Evolutionary conservation across 1,140 invertebrate genomes (phyloP), one percentile per base, ranked within the genome.

Genomic region (Drosophila fuyamai): DNA sequence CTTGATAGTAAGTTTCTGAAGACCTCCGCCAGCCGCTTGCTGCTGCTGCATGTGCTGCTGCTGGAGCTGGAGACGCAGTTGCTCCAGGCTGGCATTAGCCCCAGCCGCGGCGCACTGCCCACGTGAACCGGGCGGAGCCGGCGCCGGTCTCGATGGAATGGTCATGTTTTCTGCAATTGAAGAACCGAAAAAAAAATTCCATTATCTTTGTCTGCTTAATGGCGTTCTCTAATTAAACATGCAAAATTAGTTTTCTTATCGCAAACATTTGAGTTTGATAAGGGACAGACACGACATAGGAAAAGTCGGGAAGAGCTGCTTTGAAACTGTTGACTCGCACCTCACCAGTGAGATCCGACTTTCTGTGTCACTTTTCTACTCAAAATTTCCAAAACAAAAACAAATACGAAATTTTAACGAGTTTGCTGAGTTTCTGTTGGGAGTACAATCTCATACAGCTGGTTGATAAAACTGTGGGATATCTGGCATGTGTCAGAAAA

Each of bases 111-210:
- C 90, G 55, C 59, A 81, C 47, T 90, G 85, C 14, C 72, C 80
- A 36, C 79, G 71, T 23, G 88, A 79, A 6, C 70, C 74, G 13
- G 92, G 92, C 29, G 92, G 92, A 4, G 92, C 91, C 2, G 92
- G 92, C 23, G 92, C 92, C 53, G 92, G 92, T 55, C 92, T 63
- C 35, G 92, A 89, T 48, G 92, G 92, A 58, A 93, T 88, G 46
- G 92, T 93, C 81, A 93, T 92, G 12, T 35, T 75, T 36, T 47
- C 80, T 88, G 66, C 44, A 63, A 70, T 14, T 7, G 10, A 12
- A 47, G 1, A 23, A 58, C 2, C 8, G 18, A 54, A 35, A 51
- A 44, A 71, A 23, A 16, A 29, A 23, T 59, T 38, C 41, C 18
- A 12, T 48, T 16, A 65, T 36, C 32, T 54, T 35, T 13, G 7